Conservation (phyloP, 2,797 vertebrate genomes). For the Psittacula echo region DNA sequence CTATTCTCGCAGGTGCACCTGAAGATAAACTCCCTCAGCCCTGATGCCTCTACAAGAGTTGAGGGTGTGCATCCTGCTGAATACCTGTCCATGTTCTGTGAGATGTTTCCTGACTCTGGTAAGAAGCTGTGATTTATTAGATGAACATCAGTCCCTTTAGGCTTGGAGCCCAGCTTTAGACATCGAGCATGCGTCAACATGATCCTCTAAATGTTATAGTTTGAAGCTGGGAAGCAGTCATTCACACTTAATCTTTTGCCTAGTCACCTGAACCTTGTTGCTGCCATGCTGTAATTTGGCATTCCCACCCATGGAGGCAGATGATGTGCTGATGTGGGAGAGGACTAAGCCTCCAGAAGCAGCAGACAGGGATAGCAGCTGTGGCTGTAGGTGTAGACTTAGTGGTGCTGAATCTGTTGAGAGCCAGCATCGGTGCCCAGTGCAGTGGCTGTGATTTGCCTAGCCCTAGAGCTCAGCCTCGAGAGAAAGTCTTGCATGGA, state of each 20-base stretch:
- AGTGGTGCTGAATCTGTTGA: not conserved
- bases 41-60: not conserved
- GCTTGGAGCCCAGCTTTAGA: not conserved
- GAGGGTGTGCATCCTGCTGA: not conserved
- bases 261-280: not conserved
- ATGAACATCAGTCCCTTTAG: not conserved
- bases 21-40: not conserved
- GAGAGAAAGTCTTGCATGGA: accelerated
- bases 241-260: not conserved
- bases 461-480: not conserved
- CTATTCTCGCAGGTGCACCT: not conserved
- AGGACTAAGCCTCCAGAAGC: not conserved
- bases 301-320: not conserved
- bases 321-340: not conserved
- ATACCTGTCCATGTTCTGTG: not conserved
- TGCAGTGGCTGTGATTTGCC: not conserved
- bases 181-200: not conserved
- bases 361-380: not conserved
- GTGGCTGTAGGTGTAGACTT: not conserved
- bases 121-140: not conserved
- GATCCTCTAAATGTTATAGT: not conserved
- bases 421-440: not conserved
- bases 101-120: not conserved
- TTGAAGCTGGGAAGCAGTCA: not conserved
- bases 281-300: not conserved